Percentiles rank a stretch among this genome's conserved stretches.
phyloP scores from a whole-genome alignment of 2,797 vertebrate genomes.

The Centropyge bicolor region DNA sequence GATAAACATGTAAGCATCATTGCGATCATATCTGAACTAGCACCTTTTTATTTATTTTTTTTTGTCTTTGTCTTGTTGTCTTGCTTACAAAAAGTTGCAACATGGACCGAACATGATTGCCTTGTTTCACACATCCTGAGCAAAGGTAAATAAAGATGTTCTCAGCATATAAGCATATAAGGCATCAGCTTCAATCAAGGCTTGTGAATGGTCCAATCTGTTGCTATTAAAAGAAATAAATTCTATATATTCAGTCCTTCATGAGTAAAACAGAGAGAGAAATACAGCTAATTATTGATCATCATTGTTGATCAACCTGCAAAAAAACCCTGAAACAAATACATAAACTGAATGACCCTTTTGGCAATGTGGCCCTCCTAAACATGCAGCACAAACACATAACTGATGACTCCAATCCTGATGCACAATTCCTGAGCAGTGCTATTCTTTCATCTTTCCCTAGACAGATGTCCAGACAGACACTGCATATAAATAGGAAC shows the following conservation, averaged over 20 bases:
- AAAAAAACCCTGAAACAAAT: constrained; percentile 16
- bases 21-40: constrained; percentile 18
- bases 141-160: constrained; percentile 44
- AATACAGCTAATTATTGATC: constrained; percentile 11
- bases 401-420: constrained; percentile 38
- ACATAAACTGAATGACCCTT: constrained; percentile 17
- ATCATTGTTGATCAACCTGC: constrained; percentile 10
- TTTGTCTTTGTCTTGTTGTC: constrained; percentile 4
- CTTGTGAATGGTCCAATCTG: not conserved
- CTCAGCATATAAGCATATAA: constrained; percentile 41
- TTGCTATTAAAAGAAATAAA: constrained; percentile 39
- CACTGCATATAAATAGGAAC: constrained; percentile 81
- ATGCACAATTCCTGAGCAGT: constrained; percentile 69
- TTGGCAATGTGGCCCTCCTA: not conserved
- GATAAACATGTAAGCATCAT: constrained; percentile 7
- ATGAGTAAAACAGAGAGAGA: constrained; percentile 1
- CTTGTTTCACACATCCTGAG: constrained; percentile 33
- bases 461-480: constrained; percentile 84
- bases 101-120: constrained; percentile 11
- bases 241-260: not conserved
- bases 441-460: constrained; percentile 74
- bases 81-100: constrained; percentile 33
- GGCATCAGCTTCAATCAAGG: not conserved
- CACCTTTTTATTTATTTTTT: constrained; percentile 18
- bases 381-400: constrained; percentile 51